phyloP scores from a whole-genome alignment of 2,888 invertebrate genomes.

The Lumbricus terrestris region DNA sequence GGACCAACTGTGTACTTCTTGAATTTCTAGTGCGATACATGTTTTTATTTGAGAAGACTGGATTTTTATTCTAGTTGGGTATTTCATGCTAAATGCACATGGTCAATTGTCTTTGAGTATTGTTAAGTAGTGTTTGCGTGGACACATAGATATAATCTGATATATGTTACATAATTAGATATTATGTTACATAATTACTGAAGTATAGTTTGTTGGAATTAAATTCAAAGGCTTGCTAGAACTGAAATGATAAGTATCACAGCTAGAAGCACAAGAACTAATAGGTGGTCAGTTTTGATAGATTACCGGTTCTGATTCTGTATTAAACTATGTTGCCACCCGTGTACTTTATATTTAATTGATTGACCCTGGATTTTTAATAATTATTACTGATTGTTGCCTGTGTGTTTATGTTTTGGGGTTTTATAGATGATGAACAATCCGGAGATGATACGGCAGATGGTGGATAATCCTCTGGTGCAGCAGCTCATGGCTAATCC shows the following conservation, averaged over 20 bases:
- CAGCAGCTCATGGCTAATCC: conserved; percentile 22
- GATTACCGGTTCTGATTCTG: not conserved
- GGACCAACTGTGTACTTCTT: not conserved
- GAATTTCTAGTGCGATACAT: not conserved
- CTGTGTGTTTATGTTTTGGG: not conserved
- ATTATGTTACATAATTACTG: too few species aligned
- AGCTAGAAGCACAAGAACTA: too few species aligned
- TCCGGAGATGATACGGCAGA: conserved; percentile 19
- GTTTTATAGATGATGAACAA: not conserved
- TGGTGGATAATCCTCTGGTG: conserved; percentile 21
- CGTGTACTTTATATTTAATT: not conserved
- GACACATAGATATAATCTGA: too few species aligned
- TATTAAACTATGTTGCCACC: not conserved
- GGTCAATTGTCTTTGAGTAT: too few species aligned
- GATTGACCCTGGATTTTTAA: not conserved
- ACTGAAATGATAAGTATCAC: too few species aligned
- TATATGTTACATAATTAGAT: too few species aligned
- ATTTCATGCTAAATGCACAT: not conserved
- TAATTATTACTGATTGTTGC: not conserved
- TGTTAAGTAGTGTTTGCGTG: too few species aligned
- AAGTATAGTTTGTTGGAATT: too few species aligned
- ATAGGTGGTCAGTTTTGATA: too few species aligned
- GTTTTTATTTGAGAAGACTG: not conserved
- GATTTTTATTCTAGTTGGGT: not conserved
- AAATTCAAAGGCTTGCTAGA: too few species aligned